Evolutionary conservation across 2,797 vertebrate species (phyloP), one percentile per base, ranked within the genome.

Genomic region (Chrysocyon brachyurus): DNA sequence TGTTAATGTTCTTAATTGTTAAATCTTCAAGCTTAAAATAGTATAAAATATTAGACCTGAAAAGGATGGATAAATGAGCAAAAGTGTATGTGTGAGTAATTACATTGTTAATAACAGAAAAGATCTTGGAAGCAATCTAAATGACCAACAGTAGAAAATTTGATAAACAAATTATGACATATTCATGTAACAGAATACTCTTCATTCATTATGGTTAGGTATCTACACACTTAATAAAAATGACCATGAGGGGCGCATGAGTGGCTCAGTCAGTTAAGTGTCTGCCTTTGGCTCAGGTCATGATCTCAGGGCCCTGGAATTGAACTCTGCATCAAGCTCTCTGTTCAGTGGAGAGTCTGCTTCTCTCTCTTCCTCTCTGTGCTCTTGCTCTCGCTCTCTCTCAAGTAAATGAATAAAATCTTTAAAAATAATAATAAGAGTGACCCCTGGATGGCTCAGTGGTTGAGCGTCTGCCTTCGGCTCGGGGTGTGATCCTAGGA

Each of bases 101-200:
- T 83, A 78, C 2, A 72, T 56, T 88, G n/a, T 84, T 72, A 88
- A 72, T 63, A 88, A 78, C 15, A 96, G 54, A 63, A n/a, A 85
- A 78, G 57, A 59, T 11, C 52, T 28, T 24, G 19, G 75, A 94
- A 87, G 66, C 52, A 54, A 68, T 82, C 33, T 96, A 90, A 90
- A 40, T 75, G 70, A 89, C n/a, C 26, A 78, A 78, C 1, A 3
- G 28, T 54, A 84, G 87, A 85, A 84, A 72, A 33, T 79, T 26
- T 93, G n/a, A 49, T 78, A 96, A 81, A 66, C 12, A 82, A 85
- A 90, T 90, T 52, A 75, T 28, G 21, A 12, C 49, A 33, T 83
- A 87, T 22, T 14, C 40, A 91, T 26, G 26, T 40, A 81, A 75
- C 83, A 9, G 12, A 87, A 52, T 66, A 68, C 15, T 7, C 24